A percentile compares a stretch with the other conserved stretches of the same genome.
Conservation (phyloP, 2,113 vertebrate species). For the Nibea albiflora region DNA sequence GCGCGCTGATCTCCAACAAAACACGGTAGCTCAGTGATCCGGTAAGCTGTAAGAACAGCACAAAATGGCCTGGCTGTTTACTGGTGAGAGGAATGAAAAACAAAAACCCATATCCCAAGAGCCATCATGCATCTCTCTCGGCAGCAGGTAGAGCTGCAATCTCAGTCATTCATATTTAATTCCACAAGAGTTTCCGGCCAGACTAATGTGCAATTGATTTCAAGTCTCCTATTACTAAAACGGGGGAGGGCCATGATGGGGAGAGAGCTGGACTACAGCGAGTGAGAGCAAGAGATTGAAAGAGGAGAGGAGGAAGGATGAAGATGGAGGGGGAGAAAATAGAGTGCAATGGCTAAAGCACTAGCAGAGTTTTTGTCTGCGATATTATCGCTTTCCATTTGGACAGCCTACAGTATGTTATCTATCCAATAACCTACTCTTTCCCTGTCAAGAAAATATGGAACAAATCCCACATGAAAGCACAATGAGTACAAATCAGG, state of each 20-base stretch:
- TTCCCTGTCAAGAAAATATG: slow-evolving; percentile 18
- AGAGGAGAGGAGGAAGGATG: slow-evolving; percentile 60
- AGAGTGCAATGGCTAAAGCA: slow-evolving; percentile 38
- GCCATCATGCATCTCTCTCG: slow-evolving; percentile 76
- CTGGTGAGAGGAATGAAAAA: slow-evolving; percentile 47
- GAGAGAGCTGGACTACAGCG: slow-evolving; percentile 67
- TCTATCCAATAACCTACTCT: slow-evolving; percentile 27
- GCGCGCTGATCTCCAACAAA: slow-evolving; percentile 37
- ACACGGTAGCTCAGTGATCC: slow-evolving; percentile 50
- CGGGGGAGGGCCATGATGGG: slow-evolving; percentile 61
- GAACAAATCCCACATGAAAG: slow-evolving; percentile 40
- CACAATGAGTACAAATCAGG: slow-evolving; percentile 15
- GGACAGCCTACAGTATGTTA: background rate
- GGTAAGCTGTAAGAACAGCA: slow-evolving; percentile 51
- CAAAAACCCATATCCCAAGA: slow-evolving; percentile 64
- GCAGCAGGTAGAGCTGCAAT: slow-evolving; percentile 86
- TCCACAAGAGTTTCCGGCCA: slow-evolving; percentile 84
- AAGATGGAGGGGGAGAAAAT: slow-evolving; percentile 56
- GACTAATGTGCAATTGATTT: slow-evolving; percentile 89
- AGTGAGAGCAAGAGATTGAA: slow-evolving; percentile 69
- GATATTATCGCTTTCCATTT: slow-evolving; percentile 46
- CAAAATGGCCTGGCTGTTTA: slow-evolving; percentile 76
- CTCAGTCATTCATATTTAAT: slow-evolving; percentile 90
- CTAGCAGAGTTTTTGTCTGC: slow-evolving; percentile 41
- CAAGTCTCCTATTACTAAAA: slow-evolving; percentile 84